Conservation (phyloP, 2,113 vertebrate genomes). For the Lepisosteus oculatus region DNA sequence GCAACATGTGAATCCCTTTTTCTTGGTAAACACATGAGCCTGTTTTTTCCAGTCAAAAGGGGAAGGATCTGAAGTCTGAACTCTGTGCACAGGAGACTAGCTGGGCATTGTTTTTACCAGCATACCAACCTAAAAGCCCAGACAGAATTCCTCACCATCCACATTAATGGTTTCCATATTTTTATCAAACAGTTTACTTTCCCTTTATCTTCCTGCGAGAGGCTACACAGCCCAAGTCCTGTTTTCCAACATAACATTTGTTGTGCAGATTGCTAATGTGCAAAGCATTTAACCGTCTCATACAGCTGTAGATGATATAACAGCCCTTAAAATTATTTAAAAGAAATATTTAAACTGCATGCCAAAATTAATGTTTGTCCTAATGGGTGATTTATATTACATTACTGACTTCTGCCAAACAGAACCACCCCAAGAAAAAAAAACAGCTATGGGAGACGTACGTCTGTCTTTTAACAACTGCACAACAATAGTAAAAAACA, state of each 20-base stretch:
- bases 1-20: no score
- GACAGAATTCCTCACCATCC: slow-evolving; percentile 45
- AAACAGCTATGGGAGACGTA: no score
- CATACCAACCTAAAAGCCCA: slow-evolving; percentile 35
- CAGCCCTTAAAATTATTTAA: background rate
- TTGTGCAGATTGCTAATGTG: background rate
- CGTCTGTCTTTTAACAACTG: no score
- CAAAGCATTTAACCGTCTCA: background rate
- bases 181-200: slow-evolving; percentile 19
- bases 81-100: no score
- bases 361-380: background rate
- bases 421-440: background rate
- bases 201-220: slow-evolving; percentile 38
- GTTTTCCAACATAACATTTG: slow-evolving; percentile 33
- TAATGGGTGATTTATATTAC: background rate
- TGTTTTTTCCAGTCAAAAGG: no score
- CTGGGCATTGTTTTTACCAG: background rate
- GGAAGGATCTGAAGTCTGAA: no score
- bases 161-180: slow-evolving; percentile 66
- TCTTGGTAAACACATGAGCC: no score
- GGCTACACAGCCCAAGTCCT: slow-evolving; percentile 19
- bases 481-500: background rate
- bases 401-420: background rate
- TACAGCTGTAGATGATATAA: slow-evolving; percentile 11
- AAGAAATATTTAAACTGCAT: slow-evolving; percentile 2